Base-by-base conservation (phyloP, 2,888 invertebrate species). In the Temnothorax unifasciatus region DNA sequence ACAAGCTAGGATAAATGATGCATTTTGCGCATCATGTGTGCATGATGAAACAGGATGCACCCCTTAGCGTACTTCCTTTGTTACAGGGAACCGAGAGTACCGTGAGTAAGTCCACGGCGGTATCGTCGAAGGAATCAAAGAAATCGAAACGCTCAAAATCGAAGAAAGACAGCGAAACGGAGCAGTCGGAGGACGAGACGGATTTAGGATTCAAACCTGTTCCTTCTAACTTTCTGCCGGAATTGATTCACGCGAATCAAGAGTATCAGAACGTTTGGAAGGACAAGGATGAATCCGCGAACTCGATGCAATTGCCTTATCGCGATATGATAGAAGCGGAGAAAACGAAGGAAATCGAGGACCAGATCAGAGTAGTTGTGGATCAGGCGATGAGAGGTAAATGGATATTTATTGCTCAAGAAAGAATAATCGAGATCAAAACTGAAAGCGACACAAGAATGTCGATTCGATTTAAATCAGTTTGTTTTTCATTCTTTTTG, bases 221-320 rank as follows among this genome's bases (percentile, higher is more conserved):
- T 15, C 96, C 96, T 15, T 98, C 98, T 0, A 96, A 96, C 41
- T 97, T 98, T 94, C 94, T 98, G 15, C 96, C 97, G 9, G 97
- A 97, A 87, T 96, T 98, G 77, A 96, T 97, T 25, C 95, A 96
- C 44, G 96, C 96, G 59, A 97, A 97, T 94, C 97, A 97, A 93
- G 98, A 97, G 96, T 98, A 97, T 93, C 97, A 97, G 93, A 98
- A 97, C 86, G 96, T 97, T 38, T 99, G 99, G 99, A 97, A 96
- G 91, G 96, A 96, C 79, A 97, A 97, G 93, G 97, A 98, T 90
- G 98, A 98, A 92, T 95, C 96, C 0, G 95, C 96, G 1, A 98
- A 98, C 94, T 96, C 96, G 0, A 95, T 96, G 73, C 98, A 99
- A 94, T 96, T 96, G 38, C 97, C 97, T 90, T 98, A 98, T 93